A percentile compares a stretch with the other conserved stretches of the same genome.
phyloP scores from a whole-genome alignment of 1,140 invertebrate genomes.

The Trialeurodes vaporariorum region DNA sequence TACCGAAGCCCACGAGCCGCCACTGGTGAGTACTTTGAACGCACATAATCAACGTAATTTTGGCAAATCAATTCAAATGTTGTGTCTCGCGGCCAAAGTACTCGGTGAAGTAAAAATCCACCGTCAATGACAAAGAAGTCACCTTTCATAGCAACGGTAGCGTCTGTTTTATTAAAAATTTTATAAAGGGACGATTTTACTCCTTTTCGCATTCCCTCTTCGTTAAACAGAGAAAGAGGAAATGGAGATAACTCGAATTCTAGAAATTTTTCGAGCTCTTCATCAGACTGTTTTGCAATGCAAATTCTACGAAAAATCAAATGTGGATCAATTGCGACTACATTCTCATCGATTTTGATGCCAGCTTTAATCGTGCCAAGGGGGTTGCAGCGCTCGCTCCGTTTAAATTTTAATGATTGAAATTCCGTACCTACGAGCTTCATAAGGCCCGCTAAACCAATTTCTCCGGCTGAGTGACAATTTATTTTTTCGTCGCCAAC shows the following conservation, averaged over 20 bases:
- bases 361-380: slow-evolving; percentile 1
- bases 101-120: slow-evolving; percentile 23
- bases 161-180: slow-evolving; percentile 18
- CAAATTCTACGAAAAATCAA: slow-evolving; percentile 34
- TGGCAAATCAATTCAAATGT: slow-evolving; percentile 14
- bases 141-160: not conserved
- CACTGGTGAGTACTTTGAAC: no score
- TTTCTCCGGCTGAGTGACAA: slow-evolving; percentile 32
- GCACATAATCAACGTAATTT: slow-evolving; percentile 21
- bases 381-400: slow-evolving; percentile 23
- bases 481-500: slow-evolving; percentile 32
- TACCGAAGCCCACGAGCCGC: no score
- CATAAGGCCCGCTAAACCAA: slow-evolving; percentile 26
- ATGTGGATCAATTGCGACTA: slow-evolving; percentile 31
- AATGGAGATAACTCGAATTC: slow-evolving; percentile 33
- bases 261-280: slow-evolving; percentile 30
- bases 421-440: slow-evolving; percentile 25
- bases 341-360: slow-evolving; percentile 27
- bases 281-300: slow-evolving; percentile 29
- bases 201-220: slow-evolving; percentile 33
- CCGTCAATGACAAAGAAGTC: slow-evolving; percentile 20
- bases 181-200: slow-evolving; percentile 31
- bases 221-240: slow-evolving; percentile 34
- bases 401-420: slow-evolving; percentile 21
- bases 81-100: slow-evolving; percentile 20